Evolutionary conservation across 2,888 invertebrate genomes (phyloP), one percentile per base, ranked within the genome.

Genomic region (Gari tellinella): DNA sequence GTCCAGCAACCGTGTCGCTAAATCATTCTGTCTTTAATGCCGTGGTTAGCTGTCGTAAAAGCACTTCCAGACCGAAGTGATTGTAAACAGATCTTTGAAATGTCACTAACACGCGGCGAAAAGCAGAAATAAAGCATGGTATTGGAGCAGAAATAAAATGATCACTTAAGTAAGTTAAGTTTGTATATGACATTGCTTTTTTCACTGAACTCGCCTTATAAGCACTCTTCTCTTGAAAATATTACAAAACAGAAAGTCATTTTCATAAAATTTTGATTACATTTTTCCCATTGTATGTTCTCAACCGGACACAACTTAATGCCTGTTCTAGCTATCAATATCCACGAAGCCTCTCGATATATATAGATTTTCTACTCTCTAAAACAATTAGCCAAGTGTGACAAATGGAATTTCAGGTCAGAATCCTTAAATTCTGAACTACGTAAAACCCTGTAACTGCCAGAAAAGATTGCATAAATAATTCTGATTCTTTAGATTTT

Each of bases 281-380:
- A 41, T 45, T 1, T 52, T 10, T 41, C 56, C 64, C 8, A 64
- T 1, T 17, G 64, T 31, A 45, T 38, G 31, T 14, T n/a, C n/a
- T n/a, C n/a, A n/a, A n/a, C n/a, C n/a, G n/a, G n/a, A n/a, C n/a
- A n/a, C n/a, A n/a, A n/a, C n/a, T n/a, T n/a, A n/a, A n/a, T n/a
- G n/a, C n/a, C n/a, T n/a, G n/a, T n/a, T n/a, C n/a, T n/a, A n/a
- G n/a, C n/a, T n/a, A n/a, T n/a, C n/a, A n/a, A n/a, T n/a, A n/a
- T n/a, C n/a, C n/a, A n/a, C n/a, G 43, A 26, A 25, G 65, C 68
- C 17, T 68, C 49, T 21, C 73, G 26, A 51, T 68, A 65, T 38
- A 57, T 65, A 23, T 66, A 65, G 4, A 66, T 66, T 21, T 74
- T 75, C 46, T 57, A 57, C 0, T 17, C 55, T 51, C 56, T 56